Base-by-base conservation (phyloP, 1,140 invertebrate species). In the Agraylea sexmaculata region DNA sequence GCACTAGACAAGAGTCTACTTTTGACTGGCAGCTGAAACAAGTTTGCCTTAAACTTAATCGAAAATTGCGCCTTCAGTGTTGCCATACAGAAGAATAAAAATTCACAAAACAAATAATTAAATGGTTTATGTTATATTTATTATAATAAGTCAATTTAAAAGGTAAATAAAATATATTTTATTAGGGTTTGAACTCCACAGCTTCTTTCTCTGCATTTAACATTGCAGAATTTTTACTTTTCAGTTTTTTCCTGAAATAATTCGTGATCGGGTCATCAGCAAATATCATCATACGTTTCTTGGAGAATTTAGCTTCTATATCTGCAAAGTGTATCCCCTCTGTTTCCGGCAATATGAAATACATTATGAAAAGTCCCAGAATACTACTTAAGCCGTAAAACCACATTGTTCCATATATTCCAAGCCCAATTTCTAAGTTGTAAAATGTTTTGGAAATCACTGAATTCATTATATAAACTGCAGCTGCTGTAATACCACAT, bases 301-400 rank as follows among this genome's bases (percentile, higher is more conserved):
- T 75, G 1, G 68, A 68, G 44, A 75, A 75, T 38, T 58, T 58
- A 2, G 58, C 57, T 51, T 78, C 74, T 22, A 88, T 83, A 55
- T 88, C 81, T 54, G 81, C 71, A 33, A 88, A 62, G 2, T 70
- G 71, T 46, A 74, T 78, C 2, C 82, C 78, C 60, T 83, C 83
- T 0, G 84, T 89, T 60, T 89, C 83, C 2, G 86, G 83, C n/a
- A 89, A 54, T 42, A 74, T 73, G 28, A 76, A 66, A 43, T 73
- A 74, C 10, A 83, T 57, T 37, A 80, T 51, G 2, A 71, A 50
- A 10, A 74, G 55, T 6, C 76, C 75, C 3, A 76, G 12, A 11
- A 71, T 60, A n/a, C 70, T 70, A 32, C 76, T 63, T 2, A 49
- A 61, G 4, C 71, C 63, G 55, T 78, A 83, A 29, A 78, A 60